phyloP scores from a whole-genome alignment of 2,888 invertebrate genomes.

The Oscheius sp. region DNA sequence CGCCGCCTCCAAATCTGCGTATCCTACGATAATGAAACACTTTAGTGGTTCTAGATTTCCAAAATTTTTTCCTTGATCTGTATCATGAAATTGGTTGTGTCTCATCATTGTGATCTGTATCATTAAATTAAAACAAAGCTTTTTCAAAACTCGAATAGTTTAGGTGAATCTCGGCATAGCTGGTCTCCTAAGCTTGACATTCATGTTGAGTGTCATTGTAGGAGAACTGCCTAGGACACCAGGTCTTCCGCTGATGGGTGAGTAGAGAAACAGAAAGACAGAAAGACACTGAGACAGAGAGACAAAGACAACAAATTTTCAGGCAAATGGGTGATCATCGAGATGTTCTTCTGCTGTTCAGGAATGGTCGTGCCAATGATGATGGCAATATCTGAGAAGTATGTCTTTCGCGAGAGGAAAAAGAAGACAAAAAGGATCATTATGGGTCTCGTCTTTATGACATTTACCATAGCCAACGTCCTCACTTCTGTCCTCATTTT shows the following conservation, averaged over 20 bases:
- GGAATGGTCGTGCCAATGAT: conserved; percentile 19
- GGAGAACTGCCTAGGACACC: conserved; percentile 6
- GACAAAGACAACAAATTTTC: not conserved
- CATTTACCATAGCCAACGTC: conserved; percentile 13
- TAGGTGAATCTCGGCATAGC: conserved; percentile 25
- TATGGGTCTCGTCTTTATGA: not conserved
- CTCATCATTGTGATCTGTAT: too few species aligned
- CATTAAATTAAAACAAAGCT: too few species aligned
- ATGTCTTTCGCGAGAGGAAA: too few species aligned
- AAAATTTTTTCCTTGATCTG: too few species aligned
- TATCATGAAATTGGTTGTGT: too few species aligned
- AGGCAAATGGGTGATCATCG: conserved; percentile 26
- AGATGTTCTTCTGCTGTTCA: conserved; percentile 9
- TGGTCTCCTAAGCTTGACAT: conserved; percentile 19
- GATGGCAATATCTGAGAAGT: too few species aligned
- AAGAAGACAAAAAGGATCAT: not conserved
- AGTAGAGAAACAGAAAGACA: not conserved
- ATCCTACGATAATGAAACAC: too few species aligned
- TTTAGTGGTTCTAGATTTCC: too few species aligned
- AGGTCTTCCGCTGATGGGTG: conserved; percentile 10
- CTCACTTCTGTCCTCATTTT: not conserved
- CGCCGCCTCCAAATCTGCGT: not conserved
- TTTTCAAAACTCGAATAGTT: not conserved
- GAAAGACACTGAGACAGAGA: not conserved
- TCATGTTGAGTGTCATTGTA: conserved; percentile 21